A percentile compares a stretch with the other conserved stretches of the same genome.
Evolutionary conservation across 2,113 vertebrate genomes (phyloP).

Genomic region (Thalassarche chlororhynchos): DNA sequence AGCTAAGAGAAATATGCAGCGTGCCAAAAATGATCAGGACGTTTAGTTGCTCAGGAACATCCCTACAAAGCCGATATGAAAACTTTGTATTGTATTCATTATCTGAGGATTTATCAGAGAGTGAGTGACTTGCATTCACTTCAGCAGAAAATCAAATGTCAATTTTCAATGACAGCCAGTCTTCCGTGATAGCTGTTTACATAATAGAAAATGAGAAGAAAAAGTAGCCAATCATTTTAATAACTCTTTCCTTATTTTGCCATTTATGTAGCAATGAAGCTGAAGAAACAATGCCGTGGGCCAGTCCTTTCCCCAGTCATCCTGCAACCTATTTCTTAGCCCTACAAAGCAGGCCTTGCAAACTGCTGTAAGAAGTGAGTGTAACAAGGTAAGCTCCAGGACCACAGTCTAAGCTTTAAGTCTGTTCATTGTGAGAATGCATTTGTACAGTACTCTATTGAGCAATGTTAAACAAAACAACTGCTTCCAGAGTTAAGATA

Average conservation of each 20-base stretch:
- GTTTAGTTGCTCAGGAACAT: neutral
- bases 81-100: neutral
- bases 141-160: neutral
- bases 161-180: neutral
- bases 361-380: neutral
- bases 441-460: neutral
- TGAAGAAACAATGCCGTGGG: neutral
- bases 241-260: neutral
- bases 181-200: neutral
- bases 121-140: neutral
- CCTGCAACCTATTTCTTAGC: neutral
- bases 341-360: neutral
- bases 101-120: neutral
- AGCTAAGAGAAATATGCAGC: neutral
- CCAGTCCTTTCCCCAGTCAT: neutral
- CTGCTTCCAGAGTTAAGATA: neutral
- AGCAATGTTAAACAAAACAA: neutral
- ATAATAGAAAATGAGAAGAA: neutral
- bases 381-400: neutral
- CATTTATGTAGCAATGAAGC: neutral
- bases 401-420: neutral
- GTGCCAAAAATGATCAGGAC: neutral
- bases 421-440: neutral
- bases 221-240: neutral
- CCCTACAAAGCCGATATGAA: neutral